Conservation (phyloP, 2,113 vertebrate genomes). For the Sula dactylatra region DNA sequence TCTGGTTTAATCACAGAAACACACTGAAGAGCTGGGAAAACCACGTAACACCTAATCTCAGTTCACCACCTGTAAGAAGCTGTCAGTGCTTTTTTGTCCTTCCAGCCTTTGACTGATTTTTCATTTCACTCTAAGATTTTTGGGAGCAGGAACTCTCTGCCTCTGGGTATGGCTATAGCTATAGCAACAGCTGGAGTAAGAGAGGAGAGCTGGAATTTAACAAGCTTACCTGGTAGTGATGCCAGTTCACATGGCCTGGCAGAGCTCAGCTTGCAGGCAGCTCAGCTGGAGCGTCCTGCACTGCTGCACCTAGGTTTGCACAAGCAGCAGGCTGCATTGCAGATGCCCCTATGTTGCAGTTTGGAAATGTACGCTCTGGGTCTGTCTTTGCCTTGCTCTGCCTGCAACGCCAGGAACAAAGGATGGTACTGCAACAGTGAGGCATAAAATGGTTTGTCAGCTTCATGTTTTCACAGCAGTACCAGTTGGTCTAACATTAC, state of each 20-base stretch:
- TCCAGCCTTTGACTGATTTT: not conserved
- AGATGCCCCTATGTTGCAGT: not conserved
- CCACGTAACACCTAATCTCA: not conserved
- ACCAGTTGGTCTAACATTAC: not conserved
- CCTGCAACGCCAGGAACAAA: rapidly evolving
- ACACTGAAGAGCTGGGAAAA: not conserved
- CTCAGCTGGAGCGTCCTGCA: not conserved
- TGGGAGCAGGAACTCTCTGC: not conserved
- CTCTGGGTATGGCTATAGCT: not conserved
- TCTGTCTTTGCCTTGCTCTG: not conserved
- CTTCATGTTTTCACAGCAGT: not conserved
- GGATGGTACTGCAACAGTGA: rapidly evolving
- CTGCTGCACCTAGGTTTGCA: not conserved
- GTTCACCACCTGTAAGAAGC: not conserved
- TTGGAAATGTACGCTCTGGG: not conserved
- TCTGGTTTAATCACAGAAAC: not conserved
- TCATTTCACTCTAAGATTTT: not conserved
- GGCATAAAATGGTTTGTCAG: not conserved
- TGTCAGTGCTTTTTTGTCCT: not conserved
- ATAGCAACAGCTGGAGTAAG: not conserved
- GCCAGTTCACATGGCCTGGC: not conserved
- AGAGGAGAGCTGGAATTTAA: not conserved
- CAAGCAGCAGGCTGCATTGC: not conserved
- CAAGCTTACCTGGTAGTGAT: not conserved
- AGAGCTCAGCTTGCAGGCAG: not conserved